These are phyloP conservation scores for Allacma fusca DNA, from an alignment of 2,888 invertebrate species.

Conservation along the genomic window DNA sequence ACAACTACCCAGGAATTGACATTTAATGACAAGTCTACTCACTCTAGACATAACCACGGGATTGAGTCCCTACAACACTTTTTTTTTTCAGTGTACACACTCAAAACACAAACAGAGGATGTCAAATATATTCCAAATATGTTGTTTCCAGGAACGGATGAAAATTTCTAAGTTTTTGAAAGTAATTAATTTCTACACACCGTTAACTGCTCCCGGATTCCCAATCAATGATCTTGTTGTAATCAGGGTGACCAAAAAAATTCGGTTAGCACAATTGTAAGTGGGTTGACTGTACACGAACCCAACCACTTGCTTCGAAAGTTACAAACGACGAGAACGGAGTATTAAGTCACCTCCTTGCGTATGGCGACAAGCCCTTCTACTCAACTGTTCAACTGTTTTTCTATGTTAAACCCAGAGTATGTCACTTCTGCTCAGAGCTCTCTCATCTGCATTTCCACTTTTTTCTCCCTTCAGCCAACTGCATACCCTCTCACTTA, in stretches of 20 bases:
- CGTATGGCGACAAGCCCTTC: slow-evolving; percentile 37
- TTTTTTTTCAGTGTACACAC: too few relatives aligned
- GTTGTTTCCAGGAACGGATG: background rate
- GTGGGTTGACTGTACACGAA: slow-evolving; percentile 17
- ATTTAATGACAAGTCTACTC: too few relatives aligned
- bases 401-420: slow-evolving; percentile 17
- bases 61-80: too few relatives aligned
- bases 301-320: slow-evolving; percentile 25
- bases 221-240: background rate
- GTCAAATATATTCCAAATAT: too few relatives aligned
- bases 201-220: slow-evolving; percentile 7
- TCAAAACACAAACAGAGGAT: too few relatives aligned
- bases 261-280: background rate
- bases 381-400: slow-evolving; percentile 25
- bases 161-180: background rate
- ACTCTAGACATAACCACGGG: too few relatives aligned
- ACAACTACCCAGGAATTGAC: too few relatives aligned
- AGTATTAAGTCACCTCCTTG: slow-evolving; percentile 28
- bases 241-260: background rate
- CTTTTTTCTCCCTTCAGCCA: slow-evolving; percentile 23
- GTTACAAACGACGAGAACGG: slow-evolving; percentile 2
- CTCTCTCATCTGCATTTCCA: slow-evolving; percentile 33
- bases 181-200: background rate
- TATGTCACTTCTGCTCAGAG: slow-evolving; percentile 31
- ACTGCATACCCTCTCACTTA: slow-evolving; percentile 19